Base-by-base conservation (phyloP, 2,888 invertebrate genomes). In the Euplexia lucipara region DNA sequence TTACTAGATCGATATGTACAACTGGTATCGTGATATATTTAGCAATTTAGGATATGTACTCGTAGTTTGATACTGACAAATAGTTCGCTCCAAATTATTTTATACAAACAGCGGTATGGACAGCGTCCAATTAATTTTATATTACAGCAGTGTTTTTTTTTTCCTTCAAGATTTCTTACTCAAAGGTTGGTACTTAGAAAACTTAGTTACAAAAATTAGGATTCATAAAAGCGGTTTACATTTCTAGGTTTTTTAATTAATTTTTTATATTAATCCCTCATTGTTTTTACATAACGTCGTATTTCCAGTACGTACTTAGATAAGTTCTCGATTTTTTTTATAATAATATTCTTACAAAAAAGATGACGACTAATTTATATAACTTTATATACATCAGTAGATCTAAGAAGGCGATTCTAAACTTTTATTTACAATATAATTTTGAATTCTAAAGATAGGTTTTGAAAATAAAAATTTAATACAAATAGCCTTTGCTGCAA, bases 381-480 rank as follows among this genome's bases (percentile, higher is more conserved):
- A 83, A 86, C 75, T 84, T 81, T 85, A 90, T 90, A 84, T 90
- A 90, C 89, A 90, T 82, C 76, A 83, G 81, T 83, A 84, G 84
- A 82, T 89, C 92, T 93, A 93, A 90, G 92, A 94, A 94, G 94
- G 94, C 94, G 86, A 88, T 90, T 85, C 92, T 93, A 93, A 89
- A 88, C 77, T 85, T 86, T 82, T 88, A 86, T 90, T 83, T 89
- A 87, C 88, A 89, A 79, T 84, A 82, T 82, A 81, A 72, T 54
- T 72, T 81, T 72, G 67, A 75, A 81, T 72, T 79, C 79, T 78
- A 82, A 77, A 71, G 77, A 82, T 80, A 82, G 78, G 64, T 79
- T 75, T 68, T 73, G 59, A 66, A 77, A 81, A 58, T 56, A 60
- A 79, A 82, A 72, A 59, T 54, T 57, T 59, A 59, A 64, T 78